phyloP scores from a whole-genome alignment of 2,888 invertebrate species.

The Microctonus brassicae region DNA sequence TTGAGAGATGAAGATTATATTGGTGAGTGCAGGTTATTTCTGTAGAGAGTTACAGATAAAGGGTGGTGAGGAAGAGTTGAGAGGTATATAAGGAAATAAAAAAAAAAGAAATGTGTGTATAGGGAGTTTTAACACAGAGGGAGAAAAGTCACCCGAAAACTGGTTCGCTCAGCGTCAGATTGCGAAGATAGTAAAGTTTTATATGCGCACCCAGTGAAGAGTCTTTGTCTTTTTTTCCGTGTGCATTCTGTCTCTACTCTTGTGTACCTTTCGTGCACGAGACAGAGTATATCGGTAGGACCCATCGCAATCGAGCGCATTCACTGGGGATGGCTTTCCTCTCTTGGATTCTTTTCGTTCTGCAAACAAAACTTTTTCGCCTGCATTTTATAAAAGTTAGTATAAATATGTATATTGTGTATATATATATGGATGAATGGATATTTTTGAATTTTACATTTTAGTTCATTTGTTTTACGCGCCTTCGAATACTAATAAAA shows the following conservation, averaged over 20 bases:
- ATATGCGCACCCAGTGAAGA: slow-evolving; percentile 53
- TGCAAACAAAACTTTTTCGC: slow-evolving; percentile 57
- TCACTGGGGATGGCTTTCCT: slow-evolving; percentile 61
- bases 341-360: slow-evolving; percentile 62
- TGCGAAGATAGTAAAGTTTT: slow-evolving; percentile 66
- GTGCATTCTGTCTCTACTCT: background rate
- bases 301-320: slow-evolving; percentile 63
- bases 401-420: too few relatives aligned
- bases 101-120: background rate
- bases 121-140: background rate
- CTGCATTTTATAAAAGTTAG: too few relatives aligned
- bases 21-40: too few relatives aligned
- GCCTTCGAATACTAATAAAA: too few relatives aligned
- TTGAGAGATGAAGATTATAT: too few relatives aligned
- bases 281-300: slow-evolving; percentile 54
- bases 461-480: background rate
- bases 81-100: background rate
- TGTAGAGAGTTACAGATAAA: too few relatives aligned
- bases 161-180: slow-evolving; percentile 68
- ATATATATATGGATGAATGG: slow-evolving; percentile 3
- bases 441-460: too few relatives aligned
- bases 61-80: background rate
- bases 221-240: background rate
- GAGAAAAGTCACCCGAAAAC: slow-evolving; percentile 55
- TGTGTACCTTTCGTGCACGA: background rate